These are phyloP conservation scores for Amiota mariae DNA, from an alignment of 2,888 invertebrate genomes.

Conservation along the genomic window DNA sequence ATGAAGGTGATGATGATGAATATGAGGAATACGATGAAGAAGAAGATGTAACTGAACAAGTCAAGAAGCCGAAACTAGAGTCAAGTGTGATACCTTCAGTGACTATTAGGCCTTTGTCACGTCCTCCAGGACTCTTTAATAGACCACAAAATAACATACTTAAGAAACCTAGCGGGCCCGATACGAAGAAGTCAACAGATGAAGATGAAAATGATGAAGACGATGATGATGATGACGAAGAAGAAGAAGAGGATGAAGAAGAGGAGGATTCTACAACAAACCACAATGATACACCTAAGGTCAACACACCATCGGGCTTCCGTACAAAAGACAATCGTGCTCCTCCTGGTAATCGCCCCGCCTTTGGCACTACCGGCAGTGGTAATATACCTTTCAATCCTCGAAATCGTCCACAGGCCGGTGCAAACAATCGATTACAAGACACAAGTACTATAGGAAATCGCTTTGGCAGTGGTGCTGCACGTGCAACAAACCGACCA, in stretches of 20 bases:
- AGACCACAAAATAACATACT: conserved; percentile 42
- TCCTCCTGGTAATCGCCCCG: conserved; percentile 51
- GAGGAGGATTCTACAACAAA: conserved; percentile 18
- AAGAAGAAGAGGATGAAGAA: conserved; percentile 29
- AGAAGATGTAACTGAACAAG: conserved; percentile 45
- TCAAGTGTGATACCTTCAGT: conserved; percentile 31
- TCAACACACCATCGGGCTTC: conserved; percentile 41
- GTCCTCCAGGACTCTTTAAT: conserved; percentile 41
- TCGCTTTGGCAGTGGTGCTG: conserved; percentile 46
- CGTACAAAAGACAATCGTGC: conserved; percentile 53
- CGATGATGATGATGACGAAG: conserved; percentile 45
- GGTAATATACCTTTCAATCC: conserved; percentile 57
- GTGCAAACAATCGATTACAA: conserved; percentile 31
- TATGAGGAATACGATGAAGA: conserved; percentile 45
- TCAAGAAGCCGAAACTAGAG: conserved; percentile 39
- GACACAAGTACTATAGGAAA: conserved; percentile 35
- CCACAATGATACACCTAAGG: conserved; percentile 36
- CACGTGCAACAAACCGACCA: conserved; percentile 56
- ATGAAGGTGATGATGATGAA: conserved; percentile 45
- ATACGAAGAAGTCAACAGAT: conserved; percentile 33
- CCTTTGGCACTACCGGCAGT: conserved; percentile 41
- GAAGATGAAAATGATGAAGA: conserved; percentile 48
- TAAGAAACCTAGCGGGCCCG: conserved; percentile 34
- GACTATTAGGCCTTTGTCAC: conserved; percentile 37
- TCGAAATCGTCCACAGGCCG: conserved; percentile 38